phyloP scores from a whole-genome alignment of 1,140 invertebrate genomes.

The Notospermus geniculatus region DNA sequence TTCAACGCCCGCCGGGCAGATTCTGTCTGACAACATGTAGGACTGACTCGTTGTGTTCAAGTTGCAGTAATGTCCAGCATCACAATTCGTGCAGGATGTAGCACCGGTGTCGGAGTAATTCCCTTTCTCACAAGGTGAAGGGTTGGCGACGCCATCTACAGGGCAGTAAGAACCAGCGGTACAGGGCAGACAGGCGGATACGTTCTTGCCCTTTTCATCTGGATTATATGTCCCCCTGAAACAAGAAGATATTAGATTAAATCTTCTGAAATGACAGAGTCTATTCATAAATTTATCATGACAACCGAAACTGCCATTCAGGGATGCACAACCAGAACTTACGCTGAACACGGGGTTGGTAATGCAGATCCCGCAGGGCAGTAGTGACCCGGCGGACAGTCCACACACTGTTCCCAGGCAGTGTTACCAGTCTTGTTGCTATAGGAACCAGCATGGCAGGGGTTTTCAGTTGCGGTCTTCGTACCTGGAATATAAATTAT shows the following conservation, averaged over 20 bases:
- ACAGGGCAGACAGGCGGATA: conserved; percentile 33
- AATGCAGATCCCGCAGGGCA: conserved; percentile 18
- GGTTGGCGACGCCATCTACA: conserved; percentile 29
- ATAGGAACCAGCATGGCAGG: conserved; percentile 50
- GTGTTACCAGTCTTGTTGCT: conserved; percentile 35
- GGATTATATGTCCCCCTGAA: conserved; percentile 42
- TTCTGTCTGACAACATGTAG: conserved; percentile 35
- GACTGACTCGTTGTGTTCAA: conserved; percentile 40
- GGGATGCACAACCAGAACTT: no score
- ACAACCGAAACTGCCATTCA: no score
- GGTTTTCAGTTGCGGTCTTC: conserved; percentile 27
- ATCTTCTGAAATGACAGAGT: no score
- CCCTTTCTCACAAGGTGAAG: conserved; percentile 46
- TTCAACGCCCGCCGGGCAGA: conserved; percentile 48
- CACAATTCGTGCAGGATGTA: conserved; percentile 35
- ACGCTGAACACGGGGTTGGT: conserved; percentile 20
- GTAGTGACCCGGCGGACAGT: conserved; percentile 26
- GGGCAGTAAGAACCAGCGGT: conserved; percentile 47
- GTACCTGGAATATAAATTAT: conserved; percentile 39
- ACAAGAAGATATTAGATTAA: conserved; percentile 13
- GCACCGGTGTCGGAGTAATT: conserved; percentile 44
- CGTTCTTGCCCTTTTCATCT: conserved; percentile 32
- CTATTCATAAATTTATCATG: no score
- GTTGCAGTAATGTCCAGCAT: conserved; percentile 47
- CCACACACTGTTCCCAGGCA: conserved; percentile 46